Conservation (phyloP, 2,113 vertebrate species). For the Pseudolaguvia tuberculata region DNA sequence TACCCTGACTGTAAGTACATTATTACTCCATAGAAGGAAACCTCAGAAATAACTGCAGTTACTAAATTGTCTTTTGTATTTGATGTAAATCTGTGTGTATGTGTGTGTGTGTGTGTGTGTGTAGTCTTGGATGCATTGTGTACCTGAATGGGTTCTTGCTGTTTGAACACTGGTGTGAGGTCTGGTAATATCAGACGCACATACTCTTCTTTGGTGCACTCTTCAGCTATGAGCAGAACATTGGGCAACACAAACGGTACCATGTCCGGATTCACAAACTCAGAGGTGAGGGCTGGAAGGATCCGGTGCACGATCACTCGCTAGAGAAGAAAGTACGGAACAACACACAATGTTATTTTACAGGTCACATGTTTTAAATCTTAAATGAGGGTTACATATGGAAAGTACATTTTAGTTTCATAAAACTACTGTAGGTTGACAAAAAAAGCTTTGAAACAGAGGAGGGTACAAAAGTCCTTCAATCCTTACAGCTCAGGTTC, state of each 20-base stretch:
- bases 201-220: conserved; percentile 97
- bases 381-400: not conserved
- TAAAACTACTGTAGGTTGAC: not conserved
- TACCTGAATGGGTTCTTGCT: conserved; percentile 97
- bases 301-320: conserved; percentile 91
- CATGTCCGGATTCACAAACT: conserved; percentile 98
- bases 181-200: conserved; percentile 87
- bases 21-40: too few relatives aligned
- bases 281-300: conserved; percentile 86
- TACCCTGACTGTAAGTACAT: too few relatives aligned
- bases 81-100: not conserved
- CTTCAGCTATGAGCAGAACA: conserved; percentile 92
- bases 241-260: conserved; percentile 97
- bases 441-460: not conserved
- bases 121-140: not conserved
- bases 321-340: conserved; percentile 55
- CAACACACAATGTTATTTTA: not conserved
- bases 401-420: too few relatives aligned
- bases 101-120: not conserved
- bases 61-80: too few relatives aligned
- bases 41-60: too few relatives aligned
- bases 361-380: too few relatives aligned
- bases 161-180: conserved; percentile 93
- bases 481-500: not conserved
- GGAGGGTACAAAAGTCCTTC: not conserved